These are phyloP conservation scores for Achatina immaculata DNA, from an alignment of 1,140 invertebrate species.

Conservation along the genomic window DNA sequence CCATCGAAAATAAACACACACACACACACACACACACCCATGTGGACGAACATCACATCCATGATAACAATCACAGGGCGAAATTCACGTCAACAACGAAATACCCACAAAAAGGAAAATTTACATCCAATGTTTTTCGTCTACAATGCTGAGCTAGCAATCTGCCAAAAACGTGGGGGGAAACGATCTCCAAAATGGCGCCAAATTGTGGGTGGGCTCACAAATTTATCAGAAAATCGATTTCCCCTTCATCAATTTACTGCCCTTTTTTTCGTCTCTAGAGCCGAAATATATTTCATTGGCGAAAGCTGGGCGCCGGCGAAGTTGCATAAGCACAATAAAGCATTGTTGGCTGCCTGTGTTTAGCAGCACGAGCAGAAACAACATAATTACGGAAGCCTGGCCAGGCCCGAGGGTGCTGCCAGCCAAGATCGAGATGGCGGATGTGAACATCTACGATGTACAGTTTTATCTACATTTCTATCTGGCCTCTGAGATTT, in stretches of 20 bases:
- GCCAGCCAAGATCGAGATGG: too few relatives aligned
- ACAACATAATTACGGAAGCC: not conserved
- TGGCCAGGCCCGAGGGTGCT: too few relatives aligned
- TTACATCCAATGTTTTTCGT: not conserved
- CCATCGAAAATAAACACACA: too few relatives aligned
- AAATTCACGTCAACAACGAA: too few relatives aligned
- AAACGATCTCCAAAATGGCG: not conserved
- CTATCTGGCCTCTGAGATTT: too few relatives aligned
- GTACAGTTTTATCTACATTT: too few relatives aligned
- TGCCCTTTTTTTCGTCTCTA: not conserved
- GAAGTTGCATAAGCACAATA: not conserved
- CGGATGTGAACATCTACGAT: too few relatives aligned
- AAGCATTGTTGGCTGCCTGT: not conserved
- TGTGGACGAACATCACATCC: too few relatives aligned
- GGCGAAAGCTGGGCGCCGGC: not conserved
- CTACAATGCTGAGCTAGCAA: not conserved
- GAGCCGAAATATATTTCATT: not conserved
- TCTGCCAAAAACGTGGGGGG: not conserved
- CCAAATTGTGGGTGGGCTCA: not conserved
- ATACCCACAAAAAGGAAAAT: not conserved
- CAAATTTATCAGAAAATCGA: not conserved
- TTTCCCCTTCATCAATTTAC: not conserved
- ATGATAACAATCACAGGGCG: too few relatives aligned
- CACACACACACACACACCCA: too few relatives aligned
- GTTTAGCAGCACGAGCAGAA: not conserved